Evolutionary conservation across 2,797 vertebrate genomes (phyloP).

Genomic region (Thunnus albacares): DNA sequence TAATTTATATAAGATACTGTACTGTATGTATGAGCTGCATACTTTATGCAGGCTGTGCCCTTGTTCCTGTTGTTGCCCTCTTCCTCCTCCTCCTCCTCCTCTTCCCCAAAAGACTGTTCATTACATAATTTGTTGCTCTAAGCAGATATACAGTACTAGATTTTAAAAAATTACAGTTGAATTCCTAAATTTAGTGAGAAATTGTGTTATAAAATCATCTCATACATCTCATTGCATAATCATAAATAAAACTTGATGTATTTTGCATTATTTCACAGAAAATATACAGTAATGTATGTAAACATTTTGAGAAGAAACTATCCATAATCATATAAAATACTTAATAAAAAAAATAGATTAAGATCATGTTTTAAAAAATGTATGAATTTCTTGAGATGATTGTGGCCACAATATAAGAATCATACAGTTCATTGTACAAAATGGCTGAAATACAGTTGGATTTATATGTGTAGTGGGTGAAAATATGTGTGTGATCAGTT

Average conservation of each 20-base stretch:
- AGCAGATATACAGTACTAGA: conserved; percentile 25
- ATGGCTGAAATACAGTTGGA: background rate
- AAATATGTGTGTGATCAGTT: background rate
- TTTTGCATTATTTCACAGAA: background rate
- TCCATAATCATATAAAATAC: background rate
- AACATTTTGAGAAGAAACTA: background rate
- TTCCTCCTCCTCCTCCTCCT: conserved; percentile 40
- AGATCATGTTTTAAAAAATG: background rate
- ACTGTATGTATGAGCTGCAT: conserved; percentile 19
- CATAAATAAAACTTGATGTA: no score
- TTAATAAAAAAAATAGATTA: background rate
- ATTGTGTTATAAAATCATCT: background rate
- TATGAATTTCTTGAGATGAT: no score
- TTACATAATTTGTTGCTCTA: conserved; percentile 55
- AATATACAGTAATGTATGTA: background rate
- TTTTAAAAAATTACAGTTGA: conserved; percentile 7
- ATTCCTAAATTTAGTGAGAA: background rate
- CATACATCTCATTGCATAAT: background rate
- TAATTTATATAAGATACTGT: conserved; percentile 45
- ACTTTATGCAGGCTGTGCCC: conserved; percentile 33
- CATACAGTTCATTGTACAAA: background rate
- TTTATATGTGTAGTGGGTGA: background rate
- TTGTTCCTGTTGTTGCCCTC: conserved; percentile 47
- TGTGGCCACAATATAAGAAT: background rate
- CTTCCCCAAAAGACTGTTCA: conserved; percentile 29